Percentiles rank a stretch among this genome's conserved stretches.
Evolutionary conservation across 2,888 invertebrate genomes (phyloP).

Genomic region (Erebia ligea): DNA sequence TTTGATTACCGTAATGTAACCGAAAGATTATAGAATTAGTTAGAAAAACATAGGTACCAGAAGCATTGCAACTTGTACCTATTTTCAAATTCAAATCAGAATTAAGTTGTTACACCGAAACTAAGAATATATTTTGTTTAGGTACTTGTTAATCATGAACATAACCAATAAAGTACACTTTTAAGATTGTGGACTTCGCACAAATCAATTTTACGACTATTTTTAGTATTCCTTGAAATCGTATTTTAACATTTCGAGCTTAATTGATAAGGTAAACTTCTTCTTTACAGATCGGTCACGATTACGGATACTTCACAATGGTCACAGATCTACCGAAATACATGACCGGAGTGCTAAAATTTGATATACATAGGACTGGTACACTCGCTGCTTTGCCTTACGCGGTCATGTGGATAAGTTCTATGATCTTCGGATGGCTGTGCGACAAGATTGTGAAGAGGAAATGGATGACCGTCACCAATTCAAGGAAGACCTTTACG

Average conservation of each 20-base stretch:
- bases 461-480: slow-evolving; percentile 80
- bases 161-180: slow-evolving; percentile 29
- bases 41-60: too few relatives aligned
- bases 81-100: background rate
- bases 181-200: slow-evolving; percentile 27
- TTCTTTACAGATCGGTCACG: slow-evolving; percentile 60
- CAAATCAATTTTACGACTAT: slow-evolving; percentile 11
- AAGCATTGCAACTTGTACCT: background rate
- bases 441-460: slow-evolving; percentile 87
- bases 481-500: slow-evolving; percentile 86
- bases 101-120: too few relatives aligned
- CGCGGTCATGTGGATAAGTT: slow-evolving; percentile 86
- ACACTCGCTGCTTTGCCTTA: slow-evolving; percentile 86
- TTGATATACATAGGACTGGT: slow-evolving; percentile 85
- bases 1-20: background rate
- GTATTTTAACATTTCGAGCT: background rate
- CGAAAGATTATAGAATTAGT: too few relatives aligned
- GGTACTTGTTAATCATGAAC: slow-evolving; percentile 30
- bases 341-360: slow-evolving; percentile 86
- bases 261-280: slow-evolving; percentile 20
- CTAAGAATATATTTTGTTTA: slow-evolving; percentile 3
- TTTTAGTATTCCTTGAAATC: slow-evolving; percentile 8
- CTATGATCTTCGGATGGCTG: slow-evolving; percentile 85
- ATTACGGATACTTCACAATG: slow-evolving; percentile 89
- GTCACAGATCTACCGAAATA: slow-evolving; percentile 88